Base-by-base conservation (phyloP, 2,888 invertebrate genomes). In the Drosophila koepferae region DNA sequence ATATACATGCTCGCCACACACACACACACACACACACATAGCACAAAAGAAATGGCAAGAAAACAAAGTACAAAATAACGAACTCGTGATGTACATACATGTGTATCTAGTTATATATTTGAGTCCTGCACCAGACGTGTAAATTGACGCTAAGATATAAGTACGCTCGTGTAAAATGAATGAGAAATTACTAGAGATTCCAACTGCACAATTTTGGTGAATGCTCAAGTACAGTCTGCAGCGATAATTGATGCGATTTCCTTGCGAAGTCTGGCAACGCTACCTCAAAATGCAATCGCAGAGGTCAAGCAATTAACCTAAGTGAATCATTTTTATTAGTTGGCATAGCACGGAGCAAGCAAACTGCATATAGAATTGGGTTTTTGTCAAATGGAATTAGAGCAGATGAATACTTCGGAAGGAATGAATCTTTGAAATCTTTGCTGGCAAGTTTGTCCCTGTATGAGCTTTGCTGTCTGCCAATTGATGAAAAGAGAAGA, bases 1-100 rank as follows among this genome's bases (percentile, higher is more conserved):
- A 90, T 87, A 85, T 79, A 87, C 89, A 84, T 84, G 72, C 70
- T 70, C 28, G 6, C 28, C 28, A 28, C 28, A 28, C 28, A 12
- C 23, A 23, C 49, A 54, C 54, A 40, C 43, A 56, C 41, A 34
- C 44, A 53, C 74, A 80, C 65, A 67, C 67, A 77, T 63, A 66
- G 74, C 68, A 86, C 81, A 79, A 68, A 72, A 74, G 63, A 56
- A 81, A 48, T 63, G 56, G 62, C 38, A 40, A 43, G n/a, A 41
- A 40, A 40, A 40, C 38, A 40, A 6, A 40, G 38, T 40, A 40
- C 14, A 40, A 40, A 40, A 40, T 40, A 40, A 40, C 38, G 16
- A 40, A 40, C 2, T 40, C 38, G 16, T 41, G 41, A 40, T 41
- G 8, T 18, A 55, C 16, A n/a, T 41, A 20, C 23, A 23, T 23